Base-by-base conservation (phyloP, 1,140 invertebrate genomes). In the Stratiolaelaps scimitus region DNA sequence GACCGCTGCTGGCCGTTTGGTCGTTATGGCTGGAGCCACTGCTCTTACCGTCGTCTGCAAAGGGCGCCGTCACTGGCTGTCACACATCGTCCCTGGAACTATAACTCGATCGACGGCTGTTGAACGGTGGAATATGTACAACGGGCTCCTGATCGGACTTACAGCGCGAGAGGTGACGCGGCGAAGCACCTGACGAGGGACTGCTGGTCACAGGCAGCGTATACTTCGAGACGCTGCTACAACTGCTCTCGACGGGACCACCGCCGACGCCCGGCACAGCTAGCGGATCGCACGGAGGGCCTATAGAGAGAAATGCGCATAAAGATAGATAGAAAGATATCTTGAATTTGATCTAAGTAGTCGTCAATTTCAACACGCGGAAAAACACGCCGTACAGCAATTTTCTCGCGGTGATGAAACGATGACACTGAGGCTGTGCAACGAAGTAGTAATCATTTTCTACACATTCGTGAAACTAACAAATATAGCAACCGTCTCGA, bases 61-160 rank as follows among this genome's bases (percentile, higher is more conserved):
- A 4, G 34, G 10, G 34, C 10, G 34, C 34, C 34, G 34, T 40
- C 34, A 40, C 34, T 4, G 34, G 34, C 34, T 60, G 53, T 60
- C 53, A 60, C 53, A 60, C 53, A 15, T 60, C 53, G 23, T 60
- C 53, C 13, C 53, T 26, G 23, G 53, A 60, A 60, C 53, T 60
- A 34, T 60, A 60, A 34, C 53, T 60, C 20, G 53, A 60, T 29
- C 53, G 53, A 60, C 53, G 53, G 13, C 26, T 60, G 53, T 60
- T 60, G 53, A 60, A 26, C 34, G 53, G 53, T 34, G 53, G 53
- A 60, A 60, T 60, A 60, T 60, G 53, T 60, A 60, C 53, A 60
- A 60, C 53, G 13, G 53, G 53, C 23, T 60, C 53, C 23, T 60
- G 53, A 34, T 60, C 53, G 53, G 53, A 60, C 53, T 60, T 60